Evolutionary conservation across 1,140 invertebrate genomes (phyloP).

Genomic region (Calycopis cecrops): DNA sequence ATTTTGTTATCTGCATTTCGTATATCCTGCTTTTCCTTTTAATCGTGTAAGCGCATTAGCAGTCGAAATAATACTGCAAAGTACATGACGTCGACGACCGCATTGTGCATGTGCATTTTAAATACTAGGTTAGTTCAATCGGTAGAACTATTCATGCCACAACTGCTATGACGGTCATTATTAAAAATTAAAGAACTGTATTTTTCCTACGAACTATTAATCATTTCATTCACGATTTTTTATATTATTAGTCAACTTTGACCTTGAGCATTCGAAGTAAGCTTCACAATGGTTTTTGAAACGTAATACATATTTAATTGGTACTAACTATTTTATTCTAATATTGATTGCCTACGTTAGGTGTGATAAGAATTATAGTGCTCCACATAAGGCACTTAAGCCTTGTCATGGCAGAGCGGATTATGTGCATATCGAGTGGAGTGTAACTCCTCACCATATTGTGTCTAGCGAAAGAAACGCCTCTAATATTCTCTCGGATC

Average conservation of each 20-base stretch:
- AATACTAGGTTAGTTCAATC: conserved; percentile 60
- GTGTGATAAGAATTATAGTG: too few relatives aligned
- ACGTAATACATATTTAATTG: too few relatives aligned
- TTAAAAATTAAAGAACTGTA: conserved; percentile 16
- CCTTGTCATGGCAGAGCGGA: too few relatives aligned
- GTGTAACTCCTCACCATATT: too few relatives aligned
- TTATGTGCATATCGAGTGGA: too few relatives aligned
- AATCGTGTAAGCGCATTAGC: conserved; percentile 65
- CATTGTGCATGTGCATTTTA: conserved; percentile 69
- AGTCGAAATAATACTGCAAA: conserved; percentile 72
- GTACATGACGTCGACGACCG: conserved; percentile 68
- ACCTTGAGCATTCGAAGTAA: background rate
- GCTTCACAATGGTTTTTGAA: too few relatives aligned
- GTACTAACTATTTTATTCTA: too few relatives aligned
- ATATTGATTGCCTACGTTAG: too few relatives aligned
- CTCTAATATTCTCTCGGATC: too few relatives aligned
- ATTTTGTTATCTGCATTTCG: conserved; percentile 54
- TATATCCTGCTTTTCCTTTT: conserved; percentile 50
- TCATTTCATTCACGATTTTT: conserved; percentile 5
- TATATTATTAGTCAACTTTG: conserved; percentile 5
- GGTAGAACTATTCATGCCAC: conserved; percentile 55
- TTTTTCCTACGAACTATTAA: conserved; percentile 21
- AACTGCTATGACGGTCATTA: conserved; percentile 42
- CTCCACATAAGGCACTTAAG: too few relatives aligned
- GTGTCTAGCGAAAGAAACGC: too few relatives aligned